Percentiles rank a stretch among this genome's conserved stretches.
phyloP scores from a whole-genome alignment of 2,888 invertebrate species.

The Nymphalis urticae region DNA sequence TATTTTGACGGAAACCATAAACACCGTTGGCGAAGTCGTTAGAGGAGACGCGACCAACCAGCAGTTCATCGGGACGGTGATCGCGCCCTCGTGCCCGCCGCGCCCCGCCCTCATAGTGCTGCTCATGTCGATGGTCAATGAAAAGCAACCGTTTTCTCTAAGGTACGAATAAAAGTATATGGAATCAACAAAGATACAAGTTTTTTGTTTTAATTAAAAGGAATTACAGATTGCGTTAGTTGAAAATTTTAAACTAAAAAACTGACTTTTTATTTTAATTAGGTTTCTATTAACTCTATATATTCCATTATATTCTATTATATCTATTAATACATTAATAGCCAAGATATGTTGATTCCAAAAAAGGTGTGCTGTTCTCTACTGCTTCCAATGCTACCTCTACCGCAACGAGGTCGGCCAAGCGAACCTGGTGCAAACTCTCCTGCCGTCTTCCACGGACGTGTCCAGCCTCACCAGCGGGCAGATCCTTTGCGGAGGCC shows the following conservation, averaged over 20 bases:
- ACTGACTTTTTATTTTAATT: too few relatives aligned
- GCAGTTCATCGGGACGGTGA: constrained; percentile 92
- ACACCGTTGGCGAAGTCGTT: constrained; percentile 96
- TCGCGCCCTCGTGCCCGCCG: constrained; percentile 96
- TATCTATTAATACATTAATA: too few relatives aligned
- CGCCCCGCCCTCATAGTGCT: constrained; percentile 96
- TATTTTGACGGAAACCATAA: constrained; percentile 97
- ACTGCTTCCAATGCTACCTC: constrained; percentile 98
- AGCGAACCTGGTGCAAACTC: constrained; percentile 92
- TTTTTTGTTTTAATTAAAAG: too few relatives aligned
- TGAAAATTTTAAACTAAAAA: too few relatives aligned
- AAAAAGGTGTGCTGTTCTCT: constrained; percentile 94
- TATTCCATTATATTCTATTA: too few relatives aligned
- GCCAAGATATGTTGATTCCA: constrained; percentile 16
- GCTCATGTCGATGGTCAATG: constrained; percentile 99
- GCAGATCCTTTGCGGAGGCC: constrained; percentile 94
- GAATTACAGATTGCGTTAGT: too few relatives aligned
- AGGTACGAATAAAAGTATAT: constrained; percentile 51
- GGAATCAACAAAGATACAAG: too few relatives aligned
- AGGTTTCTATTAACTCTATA: too few relatives aligned
- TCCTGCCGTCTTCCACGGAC: constrained; percentile 93
- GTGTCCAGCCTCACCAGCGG: constrained; percentile 88
- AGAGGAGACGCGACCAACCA: constrained; percentile 95
- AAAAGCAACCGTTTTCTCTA: constrained; percentile 94
- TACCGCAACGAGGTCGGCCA: constrained; percentile 96